Base-by-base conservation (phyloP, 2,113 vertebrate genomes). In the Campylorhamphus procurvoides region DNA sequence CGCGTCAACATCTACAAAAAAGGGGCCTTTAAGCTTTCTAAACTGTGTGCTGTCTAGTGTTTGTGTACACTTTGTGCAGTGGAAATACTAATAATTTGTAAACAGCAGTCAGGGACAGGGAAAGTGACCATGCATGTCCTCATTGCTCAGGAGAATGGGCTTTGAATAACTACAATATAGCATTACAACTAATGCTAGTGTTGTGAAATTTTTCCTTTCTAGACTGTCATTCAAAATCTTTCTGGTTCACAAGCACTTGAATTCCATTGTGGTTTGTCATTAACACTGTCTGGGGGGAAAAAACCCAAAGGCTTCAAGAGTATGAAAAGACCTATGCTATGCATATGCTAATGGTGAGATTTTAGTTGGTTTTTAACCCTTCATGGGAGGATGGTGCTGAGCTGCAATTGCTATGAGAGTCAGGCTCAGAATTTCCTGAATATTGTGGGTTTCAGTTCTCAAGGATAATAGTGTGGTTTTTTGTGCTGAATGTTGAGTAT, bases 181-280 rank as follows among this genome's bases (percentile, higher is more conserved):
- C 44, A 4, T 16, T 62, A 14, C 5, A 23, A 33, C 33, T 55
- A n/a, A 85, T 91, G 40, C 22, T 4, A 66, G 13, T 8, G 8
- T 11, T 68, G 79, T 47, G 66, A 87, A 79, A 16, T 37, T 67
- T 94, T 89, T 55, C 63, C 53, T 81, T 84, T 72, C 15, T 19
- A 87, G 62, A 90, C 58, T 42, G 23, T 75, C 6, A 33, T 72
- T 93, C 47, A 84, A 27, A 81, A 60, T 53, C 75, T 76, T 37
- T 1, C 40, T 62, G 75, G 66, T 66, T 91, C 52, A 71, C 23
- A 84, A 79, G n/a, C 18, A 46, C 40, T 85, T 74, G 68, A 93
- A 87, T 83, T 92, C 85, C 82, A 63, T 50, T 40, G 84, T 86
- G 55, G 47, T 90, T 92, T 94, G 71, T 58, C 60, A 86, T 90